phyloP scores from a whole-genome alignment of 2,113 vertebrate genomes.

The Corythornis madagascariensis region DNA sequence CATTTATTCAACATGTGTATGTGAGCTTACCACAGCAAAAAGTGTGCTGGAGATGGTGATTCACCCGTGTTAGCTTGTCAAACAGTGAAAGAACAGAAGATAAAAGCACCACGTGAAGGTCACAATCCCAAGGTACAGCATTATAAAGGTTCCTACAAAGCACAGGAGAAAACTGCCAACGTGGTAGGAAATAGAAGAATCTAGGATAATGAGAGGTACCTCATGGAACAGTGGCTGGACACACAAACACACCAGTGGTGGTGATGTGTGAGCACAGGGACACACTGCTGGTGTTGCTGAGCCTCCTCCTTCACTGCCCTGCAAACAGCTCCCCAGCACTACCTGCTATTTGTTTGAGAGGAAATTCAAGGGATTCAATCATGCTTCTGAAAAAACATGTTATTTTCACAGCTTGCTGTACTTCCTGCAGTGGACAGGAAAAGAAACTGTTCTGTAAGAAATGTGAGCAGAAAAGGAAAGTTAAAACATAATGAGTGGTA shows the following conservation, averaged over 20 bases:
- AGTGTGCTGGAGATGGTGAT: neutral
- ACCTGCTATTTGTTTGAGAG: neutral
- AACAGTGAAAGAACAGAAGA: neutral
- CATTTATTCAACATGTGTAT: neutral
- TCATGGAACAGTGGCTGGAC: neutral
- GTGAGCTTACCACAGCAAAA: neutral
- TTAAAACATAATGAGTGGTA: neutral
- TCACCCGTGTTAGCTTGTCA: neutral
- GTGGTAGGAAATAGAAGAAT: neutral
- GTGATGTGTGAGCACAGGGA: neutral
- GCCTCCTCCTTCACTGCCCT: neutral
- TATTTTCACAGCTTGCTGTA: constrained; percentile 29
- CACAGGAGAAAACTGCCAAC: neutral
- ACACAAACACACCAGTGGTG: neutral
- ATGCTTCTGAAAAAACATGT: neutral
- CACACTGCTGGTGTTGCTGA: neutral
- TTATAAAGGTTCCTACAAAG: neutral
- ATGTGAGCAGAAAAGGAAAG: neutral
- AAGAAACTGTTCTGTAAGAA: neutral
- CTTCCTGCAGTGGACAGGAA: neutral
- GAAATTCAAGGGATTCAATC: neutral
- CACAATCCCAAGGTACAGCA: neutral
- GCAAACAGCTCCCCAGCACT: neutral
- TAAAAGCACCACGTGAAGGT: neutral
- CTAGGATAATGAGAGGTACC: neutral